These are phyloP conservation scores for Trachelus troglodyta DNA, from an alignment of 2,888 invertebrate species.

Conservation along the genomic window DNA sequence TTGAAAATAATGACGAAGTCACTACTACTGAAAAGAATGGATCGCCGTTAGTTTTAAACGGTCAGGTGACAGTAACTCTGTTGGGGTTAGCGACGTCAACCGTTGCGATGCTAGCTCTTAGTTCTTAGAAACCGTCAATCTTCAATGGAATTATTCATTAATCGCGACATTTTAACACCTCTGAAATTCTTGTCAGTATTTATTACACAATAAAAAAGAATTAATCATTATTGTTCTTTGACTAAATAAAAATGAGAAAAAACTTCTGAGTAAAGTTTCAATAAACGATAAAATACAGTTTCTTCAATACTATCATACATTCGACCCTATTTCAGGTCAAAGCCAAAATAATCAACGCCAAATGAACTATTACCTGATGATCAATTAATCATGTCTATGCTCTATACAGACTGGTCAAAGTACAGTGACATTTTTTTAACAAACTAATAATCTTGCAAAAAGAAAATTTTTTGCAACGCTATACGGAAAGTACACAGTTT, in stretches of 20 bases:
- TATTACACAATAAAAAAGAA: slow-evolving; percentile 8
- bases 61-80: not conserved
- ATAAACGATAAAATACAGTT: not conserved
- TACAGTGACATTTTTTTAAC: not conserved
- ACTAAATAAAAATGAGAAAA: slow-evolving; percentile 15
- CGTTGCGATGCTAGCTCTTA: not conserved
- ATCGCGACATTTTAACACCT: not conserved
- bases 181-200: slow-evolving; percentile 11
- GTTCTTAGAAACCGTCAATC: not conserved
- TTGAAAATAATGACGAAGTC: not conserved
- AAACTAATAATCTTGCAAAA: not conserved
- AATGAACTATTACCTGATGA: not conserved
- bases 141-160: not conserved
- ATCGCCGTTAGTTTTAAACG: not conserved
- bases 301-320: not conserved
- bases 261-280: not conserved
- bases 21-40: not conserved
- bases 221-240: slow-evolving; percentile 9
- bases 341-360: not conserved
- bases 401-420: not conserved
- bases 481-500: too few species aligned
- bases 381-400: not conserved
- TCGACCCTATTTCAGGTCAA: not conserved
- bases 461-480: not conserved
- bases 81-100: not conserved